These are phyloP conservation scores for Anthrax anthrax DNA, from an alignment of 2,888 invertebrate genomes.

Conservation along the genomic window DNA sequence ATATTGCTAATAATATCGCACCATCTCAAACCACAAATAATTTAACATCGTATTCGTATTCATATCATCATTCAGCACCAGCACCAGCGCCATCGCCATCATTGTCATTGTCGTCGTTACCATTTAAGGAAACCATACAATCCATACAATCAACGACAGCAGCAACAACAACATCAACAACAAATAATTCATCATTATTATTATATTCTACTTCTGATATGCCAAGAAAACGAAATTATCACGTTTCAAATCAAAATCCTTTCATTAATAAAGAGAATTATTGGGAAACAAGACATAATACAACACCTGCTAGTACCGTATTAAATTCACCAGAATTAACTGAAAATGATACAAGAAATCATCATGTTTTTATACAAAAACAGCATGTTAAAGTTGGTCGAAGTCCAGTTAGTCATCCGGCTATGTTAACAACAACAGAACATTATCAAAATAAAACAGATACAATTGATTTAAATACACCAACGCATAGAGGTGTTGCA, in stretches of 20 bases:
- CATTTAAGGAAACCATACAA: not conserved
- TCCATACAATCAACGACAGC: not conserved
- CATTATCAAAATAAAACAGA: not conserved
- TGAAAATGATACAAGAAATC: slow-evolving; percentile 13
- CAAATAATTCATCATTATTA: not conserved
- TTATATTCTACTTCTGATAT: slow-evolving; percentile 4
- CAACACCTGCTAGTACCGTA: slow-evolving; percentile 33
- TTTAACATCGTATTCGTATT: not conserved
- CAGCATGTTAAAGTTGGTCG: slow-evolving; percentile 24
- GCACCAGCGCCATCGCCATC: not conserved
- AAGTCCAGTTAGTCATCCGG: slow-evolving; percentile 23
- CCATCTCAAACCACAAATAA: not conserved
- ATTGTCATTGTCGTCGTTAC: too few relatives aligned
- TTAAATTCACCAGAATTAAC: slow-evolving; percentile 30
- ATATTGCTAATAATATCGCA: not conserved
- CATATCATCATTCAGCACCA: not conserved
- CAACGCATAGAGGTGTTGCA: slow-evolving; percentile 28
- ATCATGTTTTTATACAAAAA: slow-evolving; percentile 14
- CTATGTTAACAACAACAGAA: slow-evolving; percentile 1
- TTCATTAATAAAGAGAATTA: slow-evolving; percentile 16
- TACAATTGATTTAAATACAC: slow-evolving; percentile 9
- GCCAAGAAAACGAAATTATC: slow-evolving; percentile 9
- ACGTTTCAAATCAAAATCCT: slow-evolving; percentile 11
- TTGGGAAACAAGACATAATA: slow-evolving; percentile 26
- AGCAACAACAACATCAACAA: not conserved